A percentile compares a stretch with the other conserved stretches of the same genome.
Conservation (phyloP, 2,113 vertebrate genomes). For the Anarrhichthys ocellatus region DNA sequence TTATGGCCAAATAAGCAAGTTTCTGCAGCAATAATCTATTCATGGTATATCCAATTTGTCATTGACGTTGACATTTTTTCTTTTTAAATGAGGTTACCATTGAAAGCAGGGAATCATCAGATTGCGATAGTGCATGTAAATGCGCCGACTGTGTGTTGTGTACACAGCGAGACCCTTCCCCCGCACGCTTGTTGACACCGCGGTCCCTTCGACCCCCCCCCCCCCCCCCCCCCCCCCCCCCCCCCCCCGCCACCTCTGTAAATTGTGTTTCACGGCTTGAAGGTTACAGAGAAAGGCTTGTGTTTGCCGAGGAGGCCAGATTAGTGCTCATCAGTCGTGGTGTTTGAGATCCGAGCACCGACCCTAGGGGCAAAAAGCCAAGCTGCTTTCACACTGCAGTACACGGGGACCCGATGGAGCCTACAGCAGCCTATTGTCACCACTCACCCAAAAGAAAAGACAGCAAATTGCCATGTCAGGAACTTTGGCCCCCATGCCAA, state of each 20-base stretch:
- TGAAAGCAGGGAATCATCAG: constrained; percentile 18
- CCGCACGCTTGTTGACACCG: constrained; percentile 56
- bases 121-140: constrained; percentile 32
- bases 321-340: constrained; percentile 90
- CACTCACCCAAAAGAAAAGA: constrained; percentile 83
- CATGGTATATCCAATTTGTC: neutral
- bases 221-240: constrained; percentile 55
- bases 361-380: constrained; percentile 87
- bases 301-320: constrained; percentile 85
- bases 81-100: neutral
- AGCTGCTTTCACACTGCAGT: constrained; percentile 84
- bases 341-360: constrained; percentile 83
- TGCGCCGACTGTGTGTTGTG: constrained; percentile 12
- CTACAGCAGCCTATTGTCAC: constrained; percentile 86
- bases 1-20: neutral
- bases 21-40: neutral
- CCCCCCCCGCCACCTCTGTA: constrained; percentile 66
- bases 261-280: constrained; percentile 78
- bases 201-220: constrained; percentile 53
- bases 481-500: constrained; percentile 84
- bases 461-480: constrained; percentile 92
- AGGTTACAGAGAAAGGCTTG: constrained; percentile 80
- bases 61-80: neutral
- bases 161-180: constrained; percentile 26
- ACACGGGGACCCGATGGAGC: constrained; percentile 82